Evolutionary conservation across 2,888 invertebrate genomes (phyloP).

Genomic region (Macaria notata): DNA sequence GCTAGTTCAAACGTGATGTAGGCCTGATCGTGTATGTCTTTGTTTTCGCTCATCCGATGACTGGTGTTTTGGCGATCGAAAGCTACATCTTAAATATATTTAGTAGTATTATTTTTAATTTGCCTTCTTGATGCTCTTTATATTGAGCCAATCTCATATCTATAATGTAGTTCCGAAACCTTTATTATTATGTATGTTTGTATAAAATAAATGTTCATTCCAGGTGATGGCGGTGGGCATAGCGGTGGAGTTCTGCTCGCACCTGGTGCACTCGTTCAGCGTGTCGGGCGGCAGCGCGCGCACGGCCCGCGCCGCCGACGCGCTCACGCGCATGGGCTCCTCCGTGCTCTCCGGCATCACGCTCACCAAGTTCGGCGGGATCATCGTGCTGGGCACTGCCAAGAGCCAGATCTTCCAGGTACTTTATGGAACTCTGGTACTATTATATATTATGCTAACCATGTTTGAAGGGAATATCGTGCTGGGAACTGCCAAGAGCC

Average conservation of each 20-base stretch:
- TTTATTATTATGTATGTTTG: no score
- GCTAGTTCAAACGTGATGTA: no score
- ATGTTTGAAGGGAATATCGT: constrained; percentile 99
- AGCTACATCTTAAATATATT: no score
- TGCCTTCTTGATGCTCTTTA: no score
- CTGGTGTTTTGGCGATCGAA: no score
- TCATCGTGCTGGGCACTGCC: constrained; percentile 97
- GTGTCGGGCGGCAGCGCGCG: constrained; percentile 87
- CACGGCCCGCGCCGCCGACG: constrained; percentile 89
- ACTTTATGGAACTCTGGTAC: not conserved
- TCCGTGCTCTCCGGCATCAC: constrained; percentile 99
- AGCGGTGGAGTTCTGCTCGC: constrained; percentile 99
- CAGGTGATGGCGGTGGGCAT: constrained; percentile 98
- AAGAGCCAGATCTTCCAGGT: constrained; percentile 98
- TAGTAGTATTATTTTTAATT: no score
- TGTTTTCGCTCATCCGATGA: no score
- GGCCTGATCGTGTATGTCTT: no score
- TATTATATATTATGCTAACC: constrained; percentile 98
- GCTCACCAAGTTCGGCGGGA: constrained; percentile 98
- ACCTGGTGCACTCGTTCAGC: constrained; percentile 96
- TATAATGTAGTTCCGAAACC: no score
- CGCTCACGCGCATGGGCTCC: constrained; percentile 95
- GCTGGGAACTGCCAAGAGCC: constrained; percentile 97
- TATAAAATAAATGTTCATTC: no score
- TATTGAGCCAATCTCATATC: no score